Evolutionary conservation across 2,797 vertebrate species (phyloP), one percentile per base, ranked within the genome.

Genomic region (Poeciliopsis presidionis): DNA sequence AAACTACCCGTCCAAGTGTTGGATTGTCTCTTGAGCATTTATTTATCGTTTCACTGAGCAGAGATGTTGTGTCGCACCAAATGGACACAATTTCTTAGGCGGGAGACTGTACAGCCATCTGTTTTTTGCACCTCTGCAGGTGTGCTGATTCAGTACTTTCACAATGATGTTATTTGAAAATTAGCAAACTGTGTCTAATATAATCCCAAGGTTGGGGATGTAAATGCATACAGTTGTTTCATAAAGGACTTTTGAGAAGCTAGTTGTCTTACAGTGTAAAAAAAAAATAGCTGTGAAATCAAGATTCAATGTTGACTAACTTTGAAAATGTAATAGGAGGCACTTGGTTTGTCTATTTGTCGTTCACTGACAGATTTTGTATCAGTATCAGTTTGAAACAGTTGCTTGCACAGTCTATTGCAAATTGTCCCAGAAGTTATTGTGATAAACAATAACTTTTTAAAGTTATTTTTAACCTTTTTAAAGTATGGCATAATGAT

Each of bases 101-200:
- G 81, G 88, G 89, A 91, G 82, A 63, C 78, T 85, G 45, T 59
- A 82, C 83, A 82, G 83, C 87, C 86, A 89, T 90, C 89, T 92
- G 90, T 86, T 84, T 91, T 91, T 53, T 83, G 65, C 79, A 73
- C 72, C 75, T 79, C 82, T 33, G 13, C 59, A 72, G 46, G 47
- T 78, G 59, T 51, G 65, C 88, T 87, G 49, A 75, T 86, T 70
- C 14, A 81, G 76, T 73, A 73, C 72, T 78, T 85, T 78, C 36
- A 45, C 28, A 81, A 73, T 65, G 43, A 30, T 83, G 71, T 72
- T 72, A 70, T 84, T 76, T 82, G 57, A 85, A 82, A 84, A 86
- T 81, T 81, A 72, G 75, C 67, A 36, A 71, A 43, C 70, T 18
- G 74, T 73, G 51, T 80, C 75, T 57, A 75, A 82, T 81, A 71